Base-by-base conservation (phyloP, 2,888 invertebrate genomes). In the Zygogramma bicolorata region DNA sequence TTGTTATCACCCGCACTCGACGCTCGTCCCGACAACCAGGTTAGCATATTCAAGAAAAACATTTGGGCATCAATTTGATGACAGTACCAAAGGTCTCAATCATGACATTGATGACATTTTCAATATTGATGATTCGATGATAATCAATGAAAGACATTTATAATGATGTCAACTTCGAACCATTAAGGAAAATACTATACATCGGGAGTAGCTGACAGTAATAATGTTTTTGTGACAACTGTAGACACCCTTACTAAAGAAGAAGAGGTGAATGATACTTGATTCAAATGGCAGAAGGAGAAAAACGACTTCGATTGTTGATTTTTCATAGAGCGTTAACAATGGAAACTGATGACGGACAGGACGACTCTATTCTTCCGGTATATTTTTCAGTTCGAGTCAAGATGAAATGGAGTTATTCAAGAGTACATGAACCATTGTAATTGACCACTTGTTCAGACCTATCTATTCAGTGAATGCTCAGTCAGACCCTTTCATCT, bases 361-460 rank as follows among this genome's bases (percentile, higher is more conserved):
- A 57, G 29, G 61, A 49, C 49, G 65, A 65, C 59, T n/a, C n/a
- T 53, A 22, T 53, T 25, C 53, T 53, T 53, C 53, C 53, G 25
- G 53, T 53, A 27, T 53, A 27, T 53, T 53, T 73, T 73, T 73
- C 46, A 57, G 53, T n/a, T 2, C 53, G 27, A 69, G 69, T 58
- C 58, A 68, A 60, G 69, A 71, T 72, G 75, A 71, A 73, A 77
- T 77, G 70, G 74, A 76, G 77, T 78, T 75, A 74, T 76, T 73
- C 68, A 67, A 70, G 70, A 68, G 49, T 71, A 72, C 60, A 68
- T 74, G 70, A 74, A 75, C 74, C 75, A 78, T 80, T 78, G 81
- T 82, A 83, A 82, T 82, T 81, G 83, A 84, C 83, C 83, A 84
- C 84, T 84, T 84, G 84, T 84, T 83, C 83, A 73, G 73, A 74